These are phyloP conservation scores for Syngnathus typhle DNA, from an alignment of 2,113 vertebrate species.

Conservation along the genomic window DNA sequence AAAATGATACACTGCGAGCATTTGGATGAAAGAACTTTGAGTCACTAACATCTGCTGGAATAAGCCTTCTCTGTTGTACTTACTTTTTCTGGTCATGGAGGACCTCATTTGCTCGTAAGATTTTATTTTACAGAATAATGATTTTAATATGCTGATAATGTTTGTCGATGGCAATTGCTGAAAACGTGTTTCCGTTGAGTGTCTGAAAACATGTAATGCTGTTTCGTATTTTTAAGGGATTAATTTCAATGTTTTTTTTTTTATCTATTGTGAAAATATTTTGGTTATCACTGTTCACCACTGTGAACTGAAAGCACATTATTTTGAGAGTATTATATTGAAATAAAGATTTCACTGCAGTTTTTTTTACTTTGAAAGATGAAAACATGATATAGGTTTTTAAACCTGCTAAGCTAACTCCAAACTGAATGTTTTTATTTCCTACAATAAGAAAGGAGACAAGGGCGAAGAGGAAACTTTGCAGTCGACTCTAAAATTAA, in stretches of 20 bases:
- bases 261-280: slow-evolving; percentile 48
- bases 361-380: not conserved
- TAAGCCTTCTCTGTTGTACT: not conserved
- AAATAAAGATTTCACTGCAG: slow-evolving; percentile 45
- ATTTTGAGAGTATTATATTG: slow-evolving; percentile 44
- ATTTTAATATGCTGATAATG: slow-evolving; percentile 15
- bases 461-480: no score
- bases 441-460: no score
- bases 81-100: not conserved
- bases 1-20: not conserved
- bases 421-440: no score
- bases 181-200: slow-evolving; percentile 2
- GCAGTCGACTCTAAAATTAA: no score
- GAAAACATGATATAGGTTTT: not conserved
- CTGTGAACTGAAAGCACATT: slow-evolving; percentile 19
- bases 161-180: slow-evolving; percentile 2
- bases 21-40: slow-evolving; percentile 1
- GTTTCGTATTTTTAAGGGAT: slow-evolving; percentile 2
- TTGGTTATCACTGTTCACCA: slow-evolving; percentile 15
- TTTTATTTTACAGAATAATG: slow-evolving; percentile 3
- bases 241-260: slow-evolving; percentile 11
- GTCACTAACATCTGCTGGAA: not conserved
- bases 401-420: no score
- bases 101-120: slow-evolving; percentile 35
- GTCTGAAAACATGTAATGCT: slow-evolving; percentile 4